These are phyloP conservation scores for Aphaenogaster ashmeadi DNA, from an alignment of 1,140 invertebrate genomes.

Conservation along the genomic window DNA sequence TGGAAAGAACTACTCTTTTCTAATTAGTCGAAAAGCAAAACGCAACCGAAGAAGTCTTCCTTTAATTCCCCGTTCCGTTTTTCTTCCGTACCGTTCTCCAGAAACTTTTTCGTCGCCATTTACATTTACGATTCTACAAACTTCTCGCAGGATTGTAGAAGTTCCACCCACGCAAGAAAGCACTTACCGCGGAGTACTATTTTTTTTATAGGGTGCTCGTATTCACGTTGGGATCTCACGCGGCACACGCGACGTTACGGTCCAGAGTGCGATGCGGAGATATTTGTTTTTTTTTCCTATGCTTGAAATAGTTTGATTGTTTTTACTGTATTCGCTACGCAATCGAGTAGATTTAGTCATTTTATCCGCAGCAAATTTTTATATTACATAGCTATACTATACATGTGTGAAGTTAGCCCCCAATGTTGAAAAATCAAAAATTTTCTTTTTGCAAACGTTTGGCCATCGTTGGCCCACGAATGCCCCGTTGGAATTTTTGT, in stretches of 20 bases:
- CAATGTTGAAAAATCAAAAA: no score
- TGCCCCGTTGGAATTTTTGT: no score
- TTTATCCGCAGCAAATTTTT: neutral
- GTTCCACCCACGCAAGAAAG: slow-evolving; percentile 37
- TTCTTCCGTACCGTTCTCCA: neutral
- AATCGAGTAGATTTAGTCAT: neutral
- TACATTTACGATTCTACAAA: slow-evolving; percentile 48
- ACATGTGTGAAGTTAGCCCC: no score
- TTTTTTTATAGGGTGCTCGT: slow-evolving; percentile 33
- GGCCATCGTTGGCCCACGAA: no score
- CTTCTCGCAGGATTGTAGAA: slow-evolving; percentile 23
- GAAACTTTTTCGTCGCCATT: slow-evolving; percentile 35
- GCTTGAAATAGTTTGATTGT: neutral
- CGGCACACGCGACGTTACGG: neutral
- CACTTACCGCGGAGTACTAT: slow-evolving; percentile 44
- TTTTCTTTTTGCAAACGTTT: no score
- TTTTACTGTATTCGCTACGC: neutral
- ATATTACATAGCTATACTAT: neutral
- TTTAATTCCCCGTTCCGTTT: neutral
- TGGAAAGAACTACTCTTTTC: neutral
- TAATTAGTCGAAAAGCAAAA: slow-evolving; percentile 25
- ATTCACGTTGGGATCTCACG: slow-evolving; percentile 32
- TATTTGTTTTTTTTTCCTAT: slow-evolving; percentile 40
- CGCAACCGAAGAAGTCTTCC: neutral
- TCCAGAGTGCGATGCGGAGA: neutral